These are phyloP conservation scores for Drosophila melanosoma DNA, from an alignment of 2,888 invertebrate genomes.

Conservation along the genomic window DNA sequence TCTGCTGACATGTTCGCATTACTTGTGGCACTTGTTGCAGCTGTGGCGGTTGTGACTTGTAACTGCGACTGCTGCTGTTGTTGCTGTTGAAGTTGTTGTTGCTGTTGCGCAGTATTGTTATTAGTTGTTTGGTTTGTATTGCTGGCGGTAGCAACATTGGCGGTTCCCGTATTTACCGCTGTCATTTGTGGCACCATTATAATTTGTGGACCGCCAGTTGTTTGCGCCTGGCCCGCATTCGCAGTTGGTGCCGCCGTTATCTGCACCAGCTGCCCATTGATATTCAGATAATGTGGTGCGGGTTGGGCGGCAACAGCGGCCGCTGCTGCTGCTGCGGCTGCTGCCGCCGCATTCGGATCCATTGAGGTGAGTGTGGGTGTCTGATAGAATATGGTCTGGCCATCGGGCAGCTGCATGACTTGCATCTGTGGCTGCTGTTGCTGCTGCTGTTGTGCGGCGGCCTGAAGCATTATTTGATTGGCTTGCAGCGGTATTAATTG, in stretches of 20 bases:
- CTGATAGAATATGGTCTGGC: conserved; percentile 95
- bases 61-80: conserved; percentile 37
- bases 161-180: conserved; percentile 63
- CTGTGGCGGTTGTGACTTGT: conserved; percentile 19
- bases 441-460: conserved; percentile 23
- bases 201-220: conserved; percentile 74
- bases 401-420: conserved; percentile 95
- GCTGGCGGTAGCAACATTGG: conserved; percentile 39
- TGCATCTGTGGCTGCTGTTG: conserved; percentile 87
- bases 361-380: conserved; percentile 83
- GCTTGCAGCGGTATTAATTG: conserved; percentile 83
- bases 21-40: conserved; percentile 9
- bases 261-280: conserved; percentile 85
- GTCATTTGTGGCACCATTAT: conserved; percentile 82
- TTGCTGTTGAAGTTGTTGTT: conserved; percentile 36
- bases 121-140: conserved; percentile 33
- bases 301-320: conserved; percentile 60
- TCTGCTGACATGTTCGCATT: conserved; percentile 49
- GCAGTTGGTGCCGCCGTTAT: conserved; percentile 78
- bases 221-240: conserved; percentile 60
- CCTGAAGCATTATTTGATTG: conserved; percentile 84
- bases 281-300: conserved; percentile 87
- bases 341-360: conserved; percentile 57
- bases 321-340: conserved; percentile 39
- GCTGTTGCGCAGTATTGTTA: conserved; percentile 30